phyloP scores from a whole-genome alignment of 2,113 vertebrate species.

The Felis catus region F.catus_Fca126_mat1.0 CM031415.1:65037501-65038000 shows the following conservation, averaged over 20 bases:
- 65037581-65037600: background rate
- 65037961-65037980: background rate
- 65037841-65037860: background rate
- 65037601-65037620: background rate
- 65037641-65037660: background rate
- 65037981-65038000: background rate
- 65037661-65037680: background rate
- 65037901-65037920: background rate
- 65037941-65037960: background rate
- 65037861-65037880: background rate
- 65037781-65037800: background rate
- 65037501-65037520: background rate
- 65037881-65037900: background rate
- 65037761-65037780: background rate
- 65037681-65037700: background rate
- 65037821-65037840: too few species aligned
- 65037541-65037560: background rate
- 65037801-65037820: background rate
- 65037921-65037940: background rate
- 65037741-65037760: background rate
- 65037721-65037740: background rate
- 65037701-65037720: background rate
- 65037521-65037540: background rate
- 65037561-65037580: background rate
- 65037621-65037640: background rate